Evolutionary conservation across 2,888 invertebrate genomes (phyloP).

Genomic region (Pardosa pseudoannulata): DNA sequence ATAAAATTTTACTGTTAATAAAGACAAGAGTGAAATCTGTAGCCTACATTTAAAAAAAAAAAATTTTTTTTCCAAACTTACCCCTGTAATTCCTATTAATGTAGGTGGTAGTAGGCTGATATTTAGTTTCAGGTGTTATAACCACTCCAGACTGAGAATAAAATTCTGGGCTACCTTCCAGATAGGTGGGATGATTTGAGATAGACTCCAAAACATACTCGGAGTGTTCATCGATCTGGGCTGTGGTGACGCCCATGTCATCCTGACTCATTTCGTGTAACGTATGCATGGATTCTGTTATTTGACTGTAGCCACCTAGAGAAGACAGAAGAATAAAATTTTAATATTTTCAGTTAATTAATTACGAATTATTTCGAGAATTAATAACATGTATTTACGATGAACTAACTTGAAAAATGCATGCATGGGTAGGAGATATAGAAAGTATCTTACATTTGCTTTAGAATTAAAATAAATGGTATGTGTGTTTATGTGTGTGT

Average conservation of each 20-base stretch:
- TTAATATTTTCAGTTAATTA: no score
- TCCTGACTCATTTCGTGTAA: constrained; percentile 73
- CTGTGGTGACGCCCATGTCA: constrained; percentile 63
- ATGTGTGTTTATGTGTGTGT: no score
- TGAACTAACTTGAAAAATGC: no score
- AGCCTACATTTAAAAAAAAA: no score
- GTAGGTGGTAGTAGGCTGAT: constrained; percentile 80
- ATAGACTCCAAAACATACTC: constrained; percentile 81
- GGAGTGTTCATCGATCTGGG: constrained; percentile 76
- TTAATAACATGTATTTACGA: no score
- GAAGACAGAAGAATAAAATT: neutral
- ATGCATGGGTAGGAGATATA: no score
- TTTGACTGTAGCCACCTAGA: constrained; percentile 73
- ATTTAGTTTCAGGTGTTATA: constrained; percentile 82
- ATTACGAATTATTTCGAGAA: no score
- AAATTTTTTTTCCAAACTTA: no score
- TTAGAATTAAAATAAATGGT: no score
- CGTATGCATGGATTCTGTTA: constrained; percentile 74
- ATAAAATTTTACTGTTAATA: no score
- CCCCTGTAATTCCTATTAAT: constrained; percentile 61
- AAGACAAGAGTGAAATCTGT: no score
- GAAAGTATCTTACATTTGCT: no score
- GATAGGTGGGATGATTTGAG: constrained; percentile 81
- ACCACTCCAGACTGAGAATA: constrained; percentile 82
- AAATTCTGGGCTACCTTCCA: constrained; percentile 86